Percentiles rank a stretch among this genome's conserved stretches.
These are phyloP conservation scores for Craniophora ligustri DNA, from an alignment of 2,888 invertebrate species.

Conservation along the genomic window DNA sequence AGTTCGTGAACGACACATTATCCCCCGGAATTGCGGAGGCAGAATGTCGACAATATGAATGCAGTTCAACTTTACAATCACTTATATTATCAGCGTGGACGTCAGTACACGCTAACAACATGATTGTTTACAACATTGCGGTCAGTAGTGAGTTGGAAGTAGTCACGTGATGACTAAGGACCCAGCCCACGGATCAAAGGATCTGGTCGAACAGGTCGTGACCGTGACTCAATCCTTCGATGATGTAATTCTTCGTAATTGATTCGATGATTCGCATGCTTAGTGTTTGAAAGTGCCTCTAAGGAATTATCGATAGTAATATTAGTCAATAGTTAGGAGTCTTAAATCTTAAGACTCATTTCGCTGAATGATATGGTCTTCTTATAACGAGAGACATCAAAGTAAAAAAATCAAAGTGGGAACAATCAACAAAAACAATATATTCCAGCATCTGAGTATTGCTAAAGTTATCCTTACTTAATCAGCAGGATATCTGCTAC, in stretches of 20 bases:
- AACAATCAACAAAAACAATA: too few species aligned
- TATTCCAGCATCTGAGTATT: too few species aligned
- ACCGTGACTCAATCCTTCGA: slow-evolving; percentile 84
- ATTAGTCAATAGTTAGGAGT: not conserved
- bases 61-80: slow-evolving; percentile 51
- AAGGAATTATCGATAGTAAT: slow-evolving; percentile 59
- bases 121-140: slow-evolving; percentile 72
- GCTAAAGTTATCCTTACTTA: too few species aligned
- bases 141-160: slow-evolving; percentile 73
- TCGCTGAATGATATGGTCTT: too few species aligned
- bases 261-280: slow-evolving; percentile 77
- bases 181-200: slow-evolving; percentile 79
- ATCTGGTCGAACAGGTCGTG: slow-evolving; percentile 74
- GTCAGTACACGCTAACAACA: slow-evolving; percentile 62
- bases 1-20: slow-evolving; percentile 40
- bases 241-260: slow-evolving; percentile 84
- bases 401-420: too few species aligned
- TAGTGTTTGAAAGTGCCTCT: slow-evolving; percentile 61
- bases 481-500: too few species aligned
- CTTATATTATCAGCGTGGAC: slow-evolving; percentile 59
- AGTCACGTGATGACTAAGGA: slow-evolving; percentile 80
- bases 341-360: too few species aligned
- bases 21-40: slow-evolving; percentile 55
- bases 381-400: too few species aligned
- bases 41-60: slow-evolving; percentile 37